Evolutionary conservation across 1,140 invertebrate species (phyloP).

Genomic region (Olivierus martensii): DNA sequence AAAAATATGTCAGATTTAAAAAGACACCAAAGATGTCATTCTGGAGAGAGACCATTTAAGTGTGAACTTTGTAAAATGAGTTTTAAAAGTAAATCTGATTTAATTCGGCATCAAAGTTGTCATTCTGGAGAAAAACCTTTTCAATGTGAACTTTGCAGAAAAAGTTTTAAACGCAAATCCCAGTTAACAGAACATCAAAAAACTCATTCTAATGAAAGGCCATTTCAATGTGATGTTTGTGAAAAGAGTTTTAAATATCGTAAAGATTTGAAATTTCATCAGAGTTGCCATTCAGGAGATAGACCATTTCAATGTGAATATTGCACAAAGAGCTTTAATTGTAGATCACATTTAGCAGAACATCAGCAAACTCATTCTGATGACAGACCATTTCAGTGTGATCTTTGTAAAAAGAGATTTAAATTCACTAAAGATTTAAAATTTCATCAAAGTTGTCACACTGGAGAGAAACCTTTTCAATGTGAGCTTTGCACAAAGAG

Average conservation of each 20-base stretch:
- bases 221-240: constrained; percentile 25
- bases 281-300: constrained; percentile 71
- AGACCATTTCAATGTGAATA: constrained; percentile 58
- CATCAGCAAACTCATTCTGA: constrained; percentile 18
- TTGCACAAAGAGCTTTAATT: constrained; percentile 21
- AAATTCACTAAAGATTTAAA: constrained; percentile 68
- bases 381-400: constrained; percentile 42
- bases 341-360: constrained; percentile 51
- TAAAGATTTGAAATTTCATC: constrained; percentile 19
- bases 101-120: constrained; percentile 74
- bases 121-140: constrained; percentile 97
- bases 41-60: not conserved
- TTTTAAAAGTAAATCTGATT: constrained; percentile 81
- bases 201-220: constrained; percentile 26
- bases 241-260: constrained; percentile 7
- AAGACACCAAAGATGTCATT: not conserved
- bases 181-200: constrained; percentile 38
- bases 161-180: constrained; percentile 42
- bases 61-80: constrained; percentile 86
- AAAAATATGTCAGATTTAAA: not conserved
- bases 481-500: not conserved
- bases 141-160: constrained; percentile 22
- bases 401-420: constrained; percentile 43
- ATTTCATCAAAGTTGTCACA: constrained; percentile 91
- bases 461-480: constrained; percentile 93